These are phyloP conservation scores for Syngnathus typhle DNA, from an alignment of 2,113 vertebrate species.

Conservation along the genomic window DNA sequence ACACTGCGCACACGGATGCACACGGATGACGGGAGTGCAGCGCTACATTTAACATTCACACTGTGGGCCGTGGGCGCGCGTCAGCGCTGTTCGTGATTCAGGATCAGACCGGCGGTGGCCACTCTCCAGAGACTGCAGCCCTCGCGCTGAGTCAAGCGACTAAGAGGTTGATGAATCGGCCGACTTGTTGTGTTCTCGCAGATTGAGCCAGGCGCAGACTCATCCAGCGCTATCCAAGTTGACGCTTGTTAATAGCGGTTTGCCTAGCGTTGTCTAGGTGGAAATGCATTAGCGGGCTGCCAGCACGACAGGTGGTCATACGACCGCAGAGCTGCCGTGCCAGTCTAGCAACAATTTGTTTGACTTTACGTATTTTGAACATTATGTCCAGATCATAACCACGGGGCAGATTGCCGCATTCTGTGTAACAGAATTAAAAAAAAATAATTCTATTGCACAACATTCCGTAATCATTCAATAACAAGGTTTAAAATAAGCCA, in stretches of 20 bases:
- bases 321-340: not conserved
- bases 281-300: not conserved
- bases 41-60: constrained; percentile 47
- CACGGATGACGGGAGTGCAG: constrained; percentile 37
- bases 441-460: too few species aligned
- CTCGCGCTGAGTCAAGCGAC: constrained; percentile 28
- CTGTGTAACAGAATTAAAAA: too few species aligned
- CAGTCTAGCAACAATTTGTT: too few species aligned
- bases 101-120: constrained; percentile 42
- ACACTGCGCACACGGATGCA: constrained; percentile 28
- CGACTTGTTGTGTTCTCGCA: constrained; percentile 29
- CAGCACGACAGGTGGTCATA: not conserved
- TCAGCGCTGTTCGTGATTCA: constrained; percentile 42
- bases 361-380: too few species aligned
- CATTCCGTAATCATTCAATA: too few species aligned
- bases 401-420: too few species aligned
- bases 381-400: too few species aligned
- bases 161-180: constrained; percentile 23
- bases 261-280: not conserved
- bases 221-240: not conserved
- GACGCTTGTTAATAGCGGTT: not conserved
- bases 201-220: not conserved
- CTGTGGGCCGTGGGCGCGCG: constrained; percentile 43
- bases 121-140: constrained; percentile 24
- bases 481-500: too few species aligned